phyloP scores from a whole-genome alignment of 2,888 invertebrate genomes.

The Sipha maydis region DNA sequence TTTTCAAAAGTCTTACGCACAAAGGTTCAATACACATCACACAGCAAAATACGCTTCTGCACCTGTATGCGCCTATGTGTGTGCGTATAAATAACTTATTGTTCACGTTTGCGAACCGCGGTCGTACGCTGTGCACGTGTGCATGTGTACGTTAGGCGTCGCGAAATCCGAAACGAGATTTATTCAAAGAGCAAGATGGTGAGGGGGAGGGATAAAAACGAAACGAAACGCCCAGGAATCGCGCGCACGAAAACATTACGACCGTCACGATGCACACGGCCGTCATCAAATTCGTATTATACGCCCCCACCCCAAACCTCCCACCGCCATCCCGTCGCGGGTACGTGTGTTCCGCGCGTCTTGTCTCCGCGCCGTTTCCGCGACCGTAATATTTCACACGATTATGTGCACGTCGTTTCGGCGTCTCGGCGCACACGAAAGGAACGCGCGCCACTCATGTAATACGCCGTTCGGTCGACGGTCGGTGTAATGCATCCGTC shows the following conservation, averaged over 20 bases:
- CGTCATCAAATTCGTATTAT: not conserved
- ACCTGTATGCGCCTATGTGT: not conserved
- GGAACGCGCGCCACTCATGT: no score
- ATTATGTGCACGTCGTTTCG: not conserved
- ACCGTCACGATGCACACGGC: not conserved
- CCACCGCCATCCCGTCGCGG: no score
- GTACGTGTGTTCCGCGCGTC: not conserved
- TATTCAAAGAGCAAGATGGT: not conserved
- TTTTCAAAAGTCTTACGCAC: not conserved
- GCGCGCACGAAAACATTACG: no score
- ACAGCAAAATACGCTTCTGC: not conserved
- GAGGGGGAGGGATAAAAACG: not conserved
- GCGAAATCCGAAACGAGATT: no score
- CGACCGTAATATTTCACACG: not conserved
- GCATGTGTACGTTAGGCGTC: not conserved
- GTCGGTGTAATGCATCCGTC: not conserved
- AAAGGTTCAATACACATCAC: slow-evolving; percentile 8
- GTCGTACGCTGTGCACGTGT: no score
- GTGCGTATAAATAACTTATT: not conserved
- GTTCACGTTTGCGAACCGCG: not conserved
- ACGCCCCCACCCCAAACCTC: not conserved
- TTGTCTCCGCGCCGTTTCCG: not conserved
- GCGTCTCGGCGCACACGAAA: not conserved
- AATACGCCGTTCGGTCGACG: not conserved
- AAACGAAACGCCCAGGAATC: not conserved